These are phyloP conservation scores for Ceratothoa steindachneri DNA, from an alignment of 2,888 invertebrate species.

Conservation along the genomic window DNA sequence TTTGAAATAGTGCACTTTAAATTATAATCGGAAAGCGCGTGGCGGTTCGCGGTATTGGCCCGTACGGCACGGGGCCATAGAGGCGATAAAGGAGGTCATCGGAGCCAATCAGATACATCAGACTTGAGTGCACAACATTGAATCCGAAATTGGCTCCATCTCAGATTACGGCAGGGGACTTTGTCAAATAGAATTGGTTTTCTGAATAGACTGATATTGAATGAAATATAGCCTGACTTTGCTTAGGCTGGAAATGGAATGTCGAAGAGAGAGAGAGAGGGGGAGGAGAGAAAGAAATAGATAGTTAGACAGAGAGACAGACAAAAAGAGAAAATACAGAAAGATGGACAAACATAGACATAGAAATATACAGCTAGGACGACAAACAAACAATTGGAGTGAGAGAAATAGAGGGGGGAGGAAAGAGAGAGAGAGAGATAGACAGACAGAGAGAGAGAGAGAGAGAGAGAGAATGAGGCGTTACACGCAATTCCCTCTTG, in stretches of 20 bases:
- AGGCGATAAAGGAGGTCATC: neutral
- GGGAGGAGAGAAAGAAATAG: neutral
- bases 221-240: constrained; percentile 38
- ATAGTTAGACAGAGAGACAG: neutral
- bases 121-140: constrained; percentile 37
- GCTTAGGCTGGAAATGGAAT: neutral
- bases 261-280: neutral
- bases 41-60: neutral
- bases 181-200: constrained; percentile 45
- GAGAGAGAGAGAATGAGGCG: neutral
- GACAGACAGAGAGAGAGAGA: neutral
- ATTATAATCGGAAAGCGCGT: constrained; percentile 7
- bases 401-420: neutral
- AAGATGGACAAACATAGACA: neutral
- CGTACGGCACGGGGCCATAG: constrained; percentile 2
- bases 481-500: neutral
- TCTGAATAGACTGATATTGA: constrained; percentile 43
- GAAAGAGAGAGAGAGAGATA: neutral
- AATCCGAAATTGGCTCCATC: constrained; percentile 41
- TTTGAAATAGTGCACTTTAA: constrained; percentile 21
- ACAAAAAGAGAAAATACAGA: neutral
- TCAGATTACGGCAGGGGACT: constrained; percentile 39
- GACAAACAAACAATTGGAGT: neutral
- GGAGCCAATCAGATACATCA: constrained; percentile 34
- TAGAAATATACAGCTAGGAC: neutral